Conservation (phyloP, 2,888 invertebrate genomes). For the Oscheius myriophilus region DNA sequence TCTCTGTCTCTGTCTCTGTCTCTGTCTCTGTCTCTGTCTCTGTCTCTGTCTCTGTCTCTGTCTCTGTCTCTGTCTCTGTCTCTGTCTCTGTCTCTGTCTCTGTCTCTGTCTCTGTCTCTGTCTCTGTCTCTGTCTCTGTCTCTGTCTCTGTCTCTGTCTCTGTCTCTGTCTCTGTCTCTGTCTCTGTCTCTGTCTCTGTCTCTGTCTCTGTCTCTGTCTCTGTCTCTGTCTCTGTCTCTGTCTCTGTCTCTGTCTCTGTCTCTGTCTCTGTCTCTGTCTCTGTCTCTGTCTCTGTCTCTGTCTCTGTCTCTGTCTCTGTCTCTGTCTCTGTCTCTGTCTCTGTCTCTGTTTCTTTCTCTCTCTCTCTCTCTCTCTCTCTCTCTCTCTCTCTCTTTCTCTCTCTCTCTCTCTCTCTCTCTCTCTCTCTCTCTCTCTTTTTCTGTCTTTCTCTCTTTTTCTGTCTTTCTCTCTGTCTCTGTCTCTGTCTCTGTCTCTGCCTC, state of each 20-base stretch:
- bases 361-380: too few species aligned
- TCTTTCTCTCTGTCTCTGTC: neutral
- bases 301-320: too few species aligned
- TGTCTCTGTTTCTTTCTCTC: too few species aligned
- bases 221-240: too few species aligned
- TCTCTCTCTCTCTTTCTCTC: neutral
- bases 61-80: neutral
- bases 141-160: constrained; percentile 6
- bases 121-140: constrained; percentile 4
- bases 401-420: neutral
- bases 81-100: constrained; percentile 5
- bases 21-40: neutral
- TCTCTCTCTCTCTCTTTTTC: neutral
- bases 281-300: too few species aligned
- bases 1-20: neutral
- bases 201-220: neutral
- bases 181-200: neutral
- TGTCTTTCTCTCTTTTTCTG: neutral
- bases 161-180: neutral
- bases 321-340: too few species aligned
- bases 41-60: neutral
- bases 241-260: too few species aligned
- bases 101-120: constrained; percentile 8
- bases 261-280: too few species aligned
- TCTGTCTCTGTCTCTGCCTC: neutral